These are phyloP conservation scores for Drosophila recens DNA, from an alignment of 2,888 invertebrate species.

Conservation along the genomic window DNA sequence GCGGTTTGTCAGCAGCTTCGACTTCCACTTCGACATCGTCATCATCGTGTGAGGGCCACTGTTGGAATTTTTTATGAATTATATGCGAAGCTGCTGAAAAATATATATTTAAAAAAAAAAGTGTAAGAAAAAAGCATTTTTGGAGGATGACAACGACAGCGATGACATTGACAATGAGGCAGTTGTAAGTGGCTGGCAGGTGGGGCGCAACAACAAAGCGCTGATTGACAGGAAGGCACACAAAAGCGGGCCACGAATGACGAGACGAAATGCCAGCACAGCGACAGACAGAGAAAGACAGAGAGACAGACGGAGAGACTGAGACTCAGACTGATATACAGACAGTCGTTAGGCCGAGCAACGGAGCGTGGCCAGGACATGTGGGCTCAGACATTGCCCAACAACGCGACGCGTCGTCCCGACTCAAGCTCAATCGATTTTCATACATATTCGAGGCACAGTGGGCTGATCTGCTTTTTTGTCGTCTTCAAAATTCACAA, in stretches of 20 bases:
- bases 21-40: constrained; percentile 8
- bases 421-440: constrained; percentile 60
- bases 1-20: constrained; percentile 63
- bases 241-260: constrained; percentile 43
- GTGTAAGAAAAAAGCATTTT: constrained; percentile 14
- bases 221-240: constrained; percentile 73
- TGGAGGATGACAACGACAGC: constrained; percentile 29
- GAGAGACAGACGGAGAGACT: background rate
- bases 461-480: background rate
- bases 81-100: constrained; percentile 53
- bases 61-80: constrained; percentile 75
- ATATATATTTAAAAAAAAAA: constrained; percentile 55
- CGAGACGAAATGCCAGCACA: constrained; percentile 50
- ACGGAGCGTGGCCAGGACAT: constrained; percentile 73
- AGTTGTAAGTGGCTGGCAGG: constrained; percentile 73
- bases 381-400: constrained; percentile 43
- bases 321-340: constrained; percentile 17
- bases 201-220: constrained; percentile 70
- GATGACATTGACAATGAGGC: constrained; percentile 74
- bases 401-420: constrained; percentile 16
- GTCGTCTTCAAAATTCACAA: background rate
- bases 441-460: constrained; percentile 5
- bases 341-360: constrained; percentile 73
- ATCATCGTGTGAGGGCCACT: constrained; percentile 57
- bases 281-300: background rate